Base-by-base conservation (phyloP, 2,888 invertebrate genomes). In the Caradrina kadenii region DNA sequence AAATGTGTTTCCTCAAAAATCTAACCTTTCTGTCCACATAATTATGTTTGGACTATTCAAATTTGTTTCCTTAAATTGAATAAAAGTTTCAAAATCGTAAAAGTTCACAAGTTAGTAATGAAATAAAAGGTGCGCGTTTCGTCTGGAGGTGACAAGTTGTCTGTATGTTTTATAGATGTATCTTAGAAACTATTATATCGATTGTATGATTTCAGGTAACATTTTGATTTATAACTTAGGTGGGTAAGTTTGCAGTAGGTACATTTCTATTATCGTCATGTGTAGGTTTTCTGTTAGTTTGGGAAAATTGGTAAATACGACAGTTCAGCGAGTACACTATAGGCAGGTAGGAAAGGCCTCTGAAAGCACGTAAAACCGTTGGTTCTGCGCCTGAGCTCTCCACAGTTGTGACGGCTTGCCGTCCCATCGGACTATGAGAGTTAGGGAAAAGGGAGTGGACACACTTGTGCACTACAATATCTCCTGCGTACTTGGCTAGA, bases 61-160 rank as follows among this genome's bases (percentile, higher is more conserved):
- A 45, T 64, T 58, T 31, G 49, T 65, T n/a, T 72, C 48, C 35
- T 52, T 42, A 13, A 42, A 70, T 48, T 54, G 31, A 49, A 49
- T 53, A 26, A 35, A 70, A 45, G 13, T 65, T 54, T 26, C 66
- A n/a, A 48, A n/a, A 62, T 48, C 54, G 59, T 54, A 31, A 59
- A 76, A 19, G 62, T 55, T 72, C n/a, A 72, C 59, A n/a, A 50
- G 21, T 59, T 49, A 52, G n/a, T 63, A 63, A 76, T 10, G 54
- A 50, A 70, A 50, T 62, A 31, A 71, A 62, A 54, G 11, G 49
- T 64, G 15, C n/a, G 10, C 21, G 35, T 71, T 59, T 49, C 19
- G 49, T 7, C 48, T 10, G 35, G 19, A 8, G 26, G 21, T 22
- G 53, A 52, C n/a, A 15, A 48, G 17, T 49, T 19, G 45, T 73